Percentiles rank a stretch among this genome's conserved stretches.
These are phyloP conservation scores for Bolinopsis microptera DNA, from an alignment of 37 sponge, comb jelly and placozoan genomes.

Conservation along the genomic window DNA sequence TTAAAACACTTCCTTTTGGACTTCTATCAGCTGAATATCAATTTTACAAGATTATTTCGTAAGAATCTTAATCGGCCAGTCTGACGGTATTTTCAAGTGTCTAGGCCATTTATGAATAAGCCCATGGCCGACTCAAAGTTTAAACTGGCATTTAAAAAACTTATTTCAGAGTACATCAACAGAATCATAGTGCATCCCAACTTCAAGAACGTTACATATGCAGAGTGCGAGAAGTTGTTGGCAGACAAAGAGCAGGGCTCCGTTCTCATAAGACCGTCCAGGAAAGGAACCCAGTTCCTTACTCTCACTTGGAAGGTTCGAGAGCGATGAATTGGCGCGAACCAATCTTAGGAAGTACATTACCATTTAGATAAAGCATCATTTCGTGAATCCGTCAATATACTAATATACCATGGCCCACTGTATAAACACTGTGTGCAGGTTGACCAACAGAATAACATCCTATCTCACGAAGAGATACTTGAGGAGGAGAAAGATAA, in stretches of 20 bases:
- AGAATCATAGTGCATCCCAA: conserved; percentile 91
- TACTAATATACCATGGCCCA: too few relatives aligned
- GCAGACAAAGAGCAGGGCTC: conserved; percentile 81
- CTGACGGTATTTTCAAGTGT: too few relatives aligned
- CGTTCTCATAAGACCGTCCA: conserved; percentile 92
- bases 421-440: too few relatives aligned
- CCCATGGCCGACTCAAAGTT: too few relatives aligned
- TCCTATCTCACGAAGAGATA: conserved; percentile 84
- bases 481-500: conserved; percentile 87
- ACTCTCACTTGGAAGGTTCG: conserved; percentile 62
- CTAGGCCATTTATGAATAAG: too few relatives aligned
- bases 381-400: neutral
- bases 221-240: conserved; percentile 76
- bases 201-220: conserved; percentile 81
- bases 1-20: neutral
- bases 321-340: neutral
- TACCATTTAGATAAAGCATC: too few relatives aligned
- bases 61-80: too few relatives aligned
- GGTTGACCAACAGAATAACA: conserved; percentile 73
- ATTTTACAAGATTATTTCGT: too few relatives aligned
- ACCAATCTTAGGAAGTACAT: too few relatives aligned
- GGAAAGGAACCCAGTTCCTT: conserved; percentile 73
- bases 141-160: too few relatives aligned
- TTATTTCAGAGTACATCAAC: conserved; percentile 71
- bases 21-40: too few relatives aligned